Evolutionary conservation across 2,797 vertebrate genomes (phyloP), one percentile per base, ranked within the genome.

Genomic region (Pyrocephalus nanus): DNA sequence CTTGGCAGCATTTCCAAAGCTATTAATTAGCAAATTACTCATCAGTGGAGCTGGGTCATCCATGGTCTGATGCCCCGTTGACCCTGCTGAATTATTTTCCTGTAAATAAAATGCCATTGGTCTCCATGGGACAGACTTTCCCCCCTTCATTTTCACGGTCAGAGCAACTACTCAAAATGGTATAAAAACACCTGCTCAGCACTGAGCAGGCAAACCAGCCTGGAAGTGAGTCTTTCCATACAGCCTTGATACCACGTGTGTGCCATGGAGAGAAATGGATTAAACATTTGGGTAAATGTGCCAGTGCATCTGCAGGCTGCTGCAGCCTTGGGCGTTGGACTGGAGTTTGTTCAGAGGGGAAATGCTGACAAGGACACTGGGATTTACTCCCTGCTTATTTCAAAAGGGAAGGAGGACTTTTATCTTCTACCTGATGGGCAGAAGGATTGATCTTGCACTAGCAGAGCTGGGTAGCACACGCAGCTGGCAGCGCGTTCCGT

Each of bases 21-120:
- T 94, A 86, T 91, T 94, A 91, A 96, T 95, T 95, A 95, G 92
- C 65, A 94, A 88, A 86, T 96, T 91, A 94, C 67, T 96, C 84
- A 90, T 42, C 82, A 74, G 84, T 72, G 77, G 58, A 93, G 86
- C 55, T 26, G n/a, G 62, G 54, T 77, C 50, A 64, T 22, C 76
- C 66, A 87, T 79, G 94, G 91, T 79, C 73, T 5, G 58, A 95
- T 96, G 76, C 64, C 88, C 87, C 55, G 12, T 34, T 94, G 89
- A 93, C 94, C 73, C 85, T 45, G 27, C 22, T 84, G 86, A 79
- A 86, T 95, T 92, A 66, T 69, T 95, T 90, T 71, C 74, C 81
- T 65, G 76, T 88, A 92, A 96, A 84, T 92, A 92, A 92, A 86
- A 72, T 27, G 45, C 66, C 95, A 29, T 8, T 90, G 58, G 48